A percentile compares a stretch with the other conserved stretches of the same genome.
phyloP scores from a whole-genome alignment of 2,113 vertebrate species.

The Percopsis transmontana region DNA sequence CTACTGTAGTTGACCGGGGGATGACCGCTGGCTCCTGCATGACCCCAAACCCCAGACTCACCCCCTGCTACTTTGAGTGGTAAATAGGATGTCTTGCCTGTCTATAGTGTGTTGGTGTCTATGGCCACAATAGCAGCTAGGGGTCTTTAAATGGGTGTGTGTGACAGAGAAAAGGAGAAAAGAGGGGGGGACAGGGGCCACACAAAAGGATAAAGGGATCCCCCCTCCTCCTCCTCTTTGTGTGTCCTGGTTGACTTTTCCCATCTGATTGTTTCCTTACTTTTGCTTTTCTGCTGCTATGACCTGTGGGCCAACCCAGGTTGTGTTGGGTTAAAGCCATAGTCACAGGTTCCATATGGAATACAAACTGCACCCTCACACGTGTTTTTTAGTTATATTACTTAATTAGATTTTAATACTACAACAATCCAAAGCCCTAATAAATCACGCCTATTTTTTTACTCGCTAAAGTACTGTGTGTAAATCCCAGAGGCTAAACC shows the following conservation, averaged over 20 bases:
- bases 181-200: constrained; percentile 53
- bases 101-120: constrained; percentile 78
- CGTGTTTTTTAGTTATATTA: background rate
- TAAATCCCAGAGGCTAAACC: constrained; percentile 9
- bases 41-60: constrained; percentile 88
- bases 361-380: background rate
- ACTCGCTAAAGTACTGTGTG: background rate
- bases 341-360: background rate
- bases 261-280: constrained; percentile 75
- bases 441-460: background rate
- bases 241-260: constrained; percentile 75
- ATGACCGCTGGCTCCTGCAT: constrained; percentile 94
- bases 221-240: constrained; percentile 58
- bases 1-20: constrained; percentile 92
- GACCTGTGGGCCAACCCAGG: constrained; percentile 56
- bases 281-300: constrained; percentile 69
- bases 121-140: constrained; percentile 75
- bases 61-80: constrained; percentile 85
- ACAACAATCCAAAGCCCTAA: background rate
- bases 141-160: constrained; percentile 74
- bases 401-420: background rate
- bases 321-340: constrained; percentile 40
- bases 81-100: constrained; percentile 81
- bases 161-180: constrained; percentile 67
- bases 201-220: constrained; percentile 73